Evolutionary conservation across 2,797 vertebrate species (phyloP).

Genomic region (Eidolon dupreanum): DNA sequence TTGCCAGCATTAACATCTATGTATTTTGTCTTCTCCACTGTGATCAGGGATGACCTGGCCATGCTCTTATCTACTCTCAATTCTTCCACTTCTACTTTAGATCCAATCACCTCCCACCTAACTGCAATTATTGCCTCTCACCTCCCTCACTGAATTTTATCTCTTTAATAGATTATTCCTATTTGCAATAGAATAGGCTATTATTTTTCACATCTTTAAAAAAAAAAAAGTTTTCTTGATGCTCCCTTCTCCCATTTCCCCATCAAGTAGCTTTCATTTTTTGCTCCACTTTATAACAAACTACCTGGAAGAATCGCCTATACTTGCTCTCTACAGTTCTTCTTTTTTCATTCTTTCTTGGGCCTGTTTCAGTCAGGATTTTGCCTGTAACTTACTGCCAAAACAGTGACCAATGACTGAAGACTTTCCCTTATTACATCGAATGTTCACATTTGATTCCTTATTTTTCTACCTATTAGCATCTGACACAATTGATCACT

Average conservation of each 20-base stretch:
- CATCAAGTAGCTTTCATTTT: neutral
- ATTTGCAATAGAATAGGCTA: neutral
- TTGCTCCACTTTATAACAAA: neutral
- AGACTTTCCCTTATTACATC: neutral
- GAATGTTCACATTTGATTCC: neutral
- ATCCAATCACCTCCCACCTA: neutral
- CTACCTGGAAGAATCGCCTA: neutral
- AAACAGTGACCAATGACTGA: neutral
- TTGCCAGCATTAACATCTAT: neutral
- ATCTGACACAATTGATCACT: neutral
- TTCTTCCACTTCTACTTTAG: neutral
- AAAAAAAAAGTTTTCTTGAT: neutral
- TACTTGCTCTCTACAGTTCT: neutral
- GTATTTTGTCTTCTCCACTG: neutral
- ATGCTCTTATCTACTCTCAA: neutral
- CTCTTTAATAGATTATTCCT: neutral
- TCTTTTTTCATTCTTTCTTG: neutral
- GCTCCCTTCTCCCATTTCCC: neutral
- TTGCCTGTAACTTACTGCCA: neutral
- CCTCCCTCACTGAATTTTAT: neutral
- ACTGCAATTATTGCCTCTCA: neutral
- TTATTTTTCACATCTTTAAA: neutral
- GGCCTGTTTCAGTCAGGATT: neutral
- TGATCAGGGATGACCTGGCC: neutral
- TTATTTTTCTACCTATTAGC: neutral